These are phyloP conservation scores for Drosophila subquinaria DNA, from an alignment of 2,888 invertebrate species.

Conservation along the genomic window DNA sequence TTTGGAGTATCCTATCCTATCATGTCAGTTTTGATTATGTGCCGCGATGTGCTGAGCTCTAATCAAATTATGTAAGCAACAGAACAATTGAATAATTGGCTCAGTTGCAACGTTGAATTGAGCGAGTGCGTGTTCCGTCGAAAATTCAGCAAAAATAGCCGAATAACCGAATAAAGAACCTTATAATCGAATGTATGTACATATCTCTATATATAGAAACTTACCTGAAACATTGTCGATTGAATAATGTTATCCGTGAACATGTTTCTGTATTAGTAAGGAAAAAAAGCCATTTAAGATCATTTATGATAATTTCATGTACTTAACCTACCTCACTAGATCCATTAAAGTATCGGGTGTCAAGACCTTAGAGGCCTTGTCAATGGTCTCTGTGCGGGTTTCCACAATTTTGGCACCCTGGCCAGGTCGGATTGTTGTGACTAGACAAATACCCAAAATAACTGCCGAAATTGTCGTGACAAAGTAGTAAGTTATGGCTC, in stretches of 20 bases:
- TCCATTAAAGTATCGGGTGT: conserved; percentile 97
- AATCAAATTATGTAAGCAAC: conserved; percentile 72
- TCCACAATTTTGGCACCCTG: conserved; percentile 86
- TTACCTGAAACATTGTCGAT: conserved; percentile 92
- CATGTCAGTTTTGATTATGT: conserved; percentile 76
- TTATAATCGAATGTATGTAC: background rate
- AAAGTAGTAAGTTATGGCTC: conserved; percentile 96
- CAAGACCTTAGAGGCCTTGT: conserved; percentile 88
- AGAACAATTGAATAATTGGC: conserved; percentile 77
- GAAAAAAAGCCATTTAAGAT: background rate
- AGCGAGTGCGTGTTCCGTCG: conserved; percentile 32
- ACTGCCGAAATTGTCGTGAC: conserved; percentile 96
- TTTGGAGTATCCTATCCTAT: conserved; percentile 79
- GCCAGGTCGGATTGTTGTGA: conserved; percentile 95
- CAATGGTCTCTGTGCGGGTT: conserved; percentile 85
- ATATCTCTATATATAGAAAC: conserved; percentile 48
- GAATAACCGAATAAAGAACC: conserved; percentile 2
- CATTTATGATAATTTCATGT: background rate
- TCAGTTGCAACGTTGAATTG: conserved; percentile 44
- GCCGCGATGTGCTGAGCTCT: conserved; percentile 63
- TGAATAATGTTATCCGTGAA: conserved; percentile 96
- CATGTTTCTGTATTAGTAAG: conserved; percentile 90
- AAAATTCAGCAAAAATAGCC: conserved; percentile 14
- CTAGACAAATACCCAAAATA: conserved; percentile 95
- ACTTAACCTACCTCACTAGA: conserved; percentile 90